Evolutionary conservation across 2,113 vertebrate species (phyloP).

Genomic region (Mola mola): DNA sequence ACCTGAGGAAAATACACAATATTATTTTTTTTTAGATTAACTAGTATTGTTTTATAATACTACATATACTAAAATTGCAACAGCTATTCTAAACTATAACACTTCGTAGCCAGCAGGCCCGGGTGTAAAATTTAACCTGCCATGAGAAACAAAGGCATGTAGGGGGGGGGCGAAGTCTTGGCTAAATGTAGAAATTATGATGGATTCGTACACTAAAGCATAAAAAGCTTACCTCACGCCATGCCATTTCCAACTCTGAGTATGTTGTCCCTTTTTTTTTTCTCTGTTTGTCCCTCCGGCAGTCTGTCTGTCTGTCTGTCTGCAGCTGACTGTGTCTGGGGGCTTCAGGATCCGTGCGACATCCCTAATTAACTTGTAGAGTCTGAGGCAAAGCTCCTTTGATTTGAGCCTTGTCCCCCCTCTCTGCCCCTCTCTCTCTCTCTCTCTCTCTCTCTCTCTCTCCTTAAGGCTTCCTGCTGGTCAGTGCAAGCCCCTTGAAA

Average conservation of each 20-base stretch:
- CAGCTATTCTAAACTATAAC: too few species aligned
- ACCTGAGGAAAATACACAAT: too few species aligned
- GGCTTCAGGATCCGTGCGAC: slow-evolving; percentile 46
- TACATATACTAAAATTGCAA: too few species aligned
- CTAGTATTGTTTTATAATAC: too few species aligned
- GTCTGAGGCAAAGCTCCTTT: slow-evolving; percentile 71
- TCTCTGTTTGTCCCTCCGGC: background rate
- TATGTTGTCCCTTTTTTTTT: background rate
- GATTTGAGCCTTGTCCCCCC: slow-evolving; percentile 63
- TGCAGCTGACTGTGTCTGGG: slow-evolving; percentile 36
- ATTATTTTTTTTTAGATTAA: too few species aligned
- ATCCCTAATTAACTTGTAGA: slow-evolving; percentile 66
- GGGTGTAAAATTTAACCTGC: too few species aligned
- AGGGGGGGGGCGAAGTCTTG: too few species aligned
- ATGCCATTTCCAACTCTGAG: slow-evolving; percentile 65
- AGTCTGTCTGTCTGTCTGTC: slow-evolving; percentile 13
- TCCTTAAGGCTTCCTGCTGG: slow-evolving; percentile 28
- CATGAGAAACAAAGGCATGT: too few species aligned
- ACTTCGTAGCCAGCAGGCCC: too few species aligned
- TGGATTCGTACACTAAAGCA: background rate
- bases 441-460: slow-evolving; percentile 15
- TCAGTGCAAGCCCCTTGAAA: background rate
- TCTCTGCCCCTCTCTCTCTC: slow-evolving; percentile 31
- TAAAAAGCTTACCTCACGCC: slow-evolving; percentile 77
- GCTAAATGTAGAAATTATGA: background rate